Conservation (phyloP, 2,113 vertebrate species). For the Salvelinus fontinalis region DNA sequence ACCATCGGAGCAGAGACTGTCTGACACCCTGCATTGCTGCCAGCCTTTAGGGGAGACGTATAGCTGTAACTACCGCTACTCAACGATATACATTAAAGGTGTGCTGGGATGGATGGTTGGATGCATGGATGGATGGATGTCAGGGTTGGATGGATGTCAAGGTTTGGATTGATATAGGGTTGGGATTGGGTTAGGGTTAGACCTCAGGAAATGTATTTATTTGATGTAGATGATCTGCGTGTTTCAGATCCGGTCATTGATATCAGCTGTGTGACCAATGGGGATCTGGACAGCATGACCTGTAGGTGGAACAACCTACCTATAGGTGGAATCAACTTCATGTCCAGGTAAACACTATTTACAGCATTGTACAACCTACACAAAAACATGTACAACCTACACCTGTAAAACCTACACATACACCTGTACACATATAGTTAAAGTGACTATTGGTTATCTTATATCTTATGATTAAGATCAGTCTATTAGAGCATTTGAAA, state of each 20-base stretch:
- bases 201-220: not conserved
- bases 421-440: too few relatives aligned
- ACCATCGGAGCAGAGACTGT: constrained; percentile 76
- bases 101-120: constrained; percentile 10
- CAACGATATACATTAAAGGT: constrained; percentile 70
- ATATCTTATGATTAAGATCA: too few relatives aligned
- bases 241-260: constrained; percentile 68
- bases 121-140: not conserved
- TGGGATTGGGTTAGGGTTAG: not conserved
- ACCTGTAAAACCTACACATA: too few relatives aligned
- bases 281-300: constrained; percentile 81
- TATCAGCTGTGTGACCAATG: constrained; percentile 85
- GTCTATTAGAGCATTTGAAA: too few relatives aligned
- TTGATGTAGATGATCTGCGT: not conserved
- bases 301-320: constrained; percentile 82
- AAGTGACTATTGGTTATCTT: too few relatives aligned
- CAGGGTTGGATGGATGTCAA: not conserved
- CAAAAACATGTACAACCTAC: not conserved
- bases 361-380: not conserved
- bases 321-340: constrained; percentile 53
- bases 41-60: constrained; percentile 49
- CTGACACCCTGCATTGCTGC: constrained; percentile 83
- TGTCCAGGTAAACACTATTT: constrained; percentile 53
- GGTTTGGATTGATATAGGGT: not conserved
- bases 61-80: constrained; percentile 78